A percentile compares a stretch with the other conserved stretches of the same genome.
phyloP scores from a whole-genome alignment of 64 coral and sea anemone species.

The Montipora sp. region DNA sequence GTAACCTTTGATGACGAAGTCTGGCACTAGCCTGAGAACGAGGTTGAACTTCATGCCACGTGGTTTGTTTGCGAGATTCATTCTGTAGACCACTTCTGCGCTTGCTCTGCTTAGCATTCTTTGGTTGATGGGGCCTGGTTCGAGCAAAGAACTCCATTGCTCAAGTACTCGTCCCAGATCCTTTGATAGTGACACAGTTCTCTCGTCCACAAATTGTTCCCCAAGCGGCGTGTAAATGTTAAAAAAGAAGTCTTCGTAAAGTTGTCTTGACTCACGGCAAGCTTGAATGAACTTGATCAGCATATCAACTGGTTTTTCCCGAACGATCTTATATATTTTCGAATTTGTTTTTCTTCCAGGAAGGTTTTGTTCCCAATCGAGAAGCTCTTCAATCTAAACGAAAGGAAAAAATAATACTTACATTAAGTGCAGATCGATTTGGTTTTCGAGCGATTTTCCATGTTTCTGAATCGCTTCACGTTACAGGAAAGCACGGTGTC shows the following conservation, averaged over 20 bases:
- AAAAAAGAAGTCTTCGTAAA: slow-evolving; percentile 68
- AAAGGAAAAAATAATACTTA: neutral
- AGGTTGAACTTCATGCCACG: slow-evolving; percentile 72
- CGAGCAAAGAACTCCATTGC: slow-evolving; percentile 63
- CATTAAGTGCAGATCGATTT: neutral
- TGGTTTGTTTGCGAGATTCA: slow-evolving; percentile 37
- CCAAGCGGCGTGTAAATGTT: slow-evolving; percentile 67
- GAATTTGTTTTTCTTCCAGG: slow-evolving; percentile 12
- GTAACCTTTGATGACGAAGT: slow-evolving; percentile 76
- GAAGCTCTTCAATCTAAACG: slow-evolving; percentile 71
- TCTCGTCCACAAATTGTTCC: slow-evolving; percentile 71
- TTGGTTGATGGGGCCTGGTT: slow-evolving; percentile 78
- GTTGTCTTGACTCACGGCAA: slow-evolving; percentile 54
- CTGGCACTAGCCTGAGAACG: slow-evolving; percentile 78
- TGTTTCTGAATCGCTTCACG: too few relatives aligned
- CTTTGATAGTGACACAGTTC: neutral
- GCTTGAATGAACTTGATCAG: slow-evolving; percentile 75
- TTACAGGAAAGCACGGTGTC: too few relatives aligned
- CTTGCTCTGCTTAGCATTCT: slow-evolving; percentile 68
- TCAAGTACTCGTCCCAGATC: slow-evolving; percentile 49
- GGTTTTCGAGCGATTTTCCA: too few relatives aligned
- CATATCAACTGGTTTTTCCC: slow-evolving; percentile 56
- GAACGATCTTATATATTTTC: neutral
- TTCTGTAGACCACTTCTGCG: slow-evolving; percentile 70
- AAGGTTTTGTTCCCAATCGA: slow-evolving; percentile 66